Base-by-base conservation (phyloP, 2,888 invertebrate genomes). In the Epistrophe eligans region DNA sequence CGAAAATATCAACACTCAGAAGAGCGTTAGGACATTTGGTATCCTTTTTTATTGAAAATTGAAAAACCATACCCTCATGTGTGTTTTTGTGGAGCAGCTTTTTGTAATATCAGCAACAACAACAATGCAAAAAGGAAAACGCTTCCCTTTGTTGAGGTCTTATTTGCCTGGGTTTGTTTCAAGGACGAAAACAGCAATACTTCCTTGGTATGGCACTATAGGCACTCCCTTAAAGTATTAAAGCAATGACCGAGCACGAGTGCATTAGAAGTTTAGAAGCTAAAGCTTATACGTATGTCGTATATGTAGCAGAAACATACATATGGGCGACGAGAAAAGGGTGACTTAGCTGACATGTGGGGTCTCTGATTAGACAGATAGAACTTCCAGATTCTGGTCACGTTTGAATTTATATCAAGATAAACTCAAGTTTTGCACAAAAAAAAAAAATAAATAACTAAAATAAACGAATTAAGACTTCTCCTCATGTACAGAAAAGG, bases 271-370 rank as follows among this genome's bases (percentile, higher is more conserved):
- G 67, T 72, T 76, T 87, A 87, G 79, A 67, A 83, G 57, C 76
- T 72, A 60, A 76, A 66, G 83, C 79, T 79, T 74, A 77, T 35
- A 24, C 3, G 24, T 24, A 40, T n/a, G n/a, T n/a, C n/a, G n/a
- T 74, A 77, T 35, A 24, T 24, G 24, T 24, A 40, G 43, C 55
- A 57, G 32, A 64, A 64, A 62, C 28, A 50, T 19, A 50, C 52
- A 74, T 24, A 38, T 52, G 52, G 32, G 32, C 45, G 50, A 35
- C 50, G 35, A 71, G 66, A 83, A 82, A 72, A 83, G 83, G 82
- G 82, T 82, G 82, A 79, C 82, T 81, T 85, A 71, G 83, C 83
- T 83, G 83, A 87, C 87, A 83, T 87, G 83, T 83, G 87, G 74
- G 83, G 83, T 83, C 77, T 79, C 82, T 83, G 83, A 87, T 87